Evolutionary conservation across 2,888 invertebrate genomes (phyloP), one percentile per base, ranked within the genome.

Genomic region (Rhamnusium bicolor): DNA sequence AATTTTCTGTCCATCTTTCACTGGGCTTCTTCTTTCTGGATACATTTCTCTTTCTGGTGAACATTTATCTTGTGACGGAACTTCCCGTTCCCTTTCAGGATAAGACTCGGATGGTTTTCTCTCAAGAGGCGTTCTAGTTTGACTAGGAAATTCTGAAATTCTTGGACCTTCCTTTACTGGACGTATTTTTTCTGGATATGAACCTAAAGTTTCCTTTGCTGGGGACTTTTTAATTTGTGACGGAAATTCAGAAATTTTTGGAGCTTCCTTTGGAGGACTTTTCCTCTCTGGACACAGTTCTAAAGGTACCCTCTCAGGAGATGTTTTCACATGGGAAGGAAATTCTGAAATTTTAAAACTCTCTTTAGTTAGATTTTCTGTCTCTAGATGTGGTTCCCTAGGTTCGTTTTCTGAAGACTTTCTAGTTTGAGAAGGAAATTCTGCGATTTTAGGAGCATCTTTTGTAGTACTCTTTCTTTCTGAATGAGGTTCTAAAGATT

Each of bases 241-340:
- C 6, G 84, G 82, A 70, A 81, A 82, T 70, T 84, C 82, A 10
- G 71, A 68, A 51, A 81, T 69, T 58, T 62, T 66, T 16, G 79
- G 78, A 7, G 53, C 66, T 18, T 66, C 53, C 72, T 76, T 80
- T 12, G 63, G 14, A 18, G 76, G 75, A 16, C 60, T 76, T 16
- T 71, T 51, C 54, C 67, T 80, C 56, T 79, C 74, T 2, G 81
- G 79, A 32, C 80, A 77, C 24, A 76, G 67, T 66, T 73, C 74
- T 8, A 77, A 61, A 5, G 80, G 67, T 73, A 79, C 75, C 61
- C 74, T 80, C 72, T 77, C 79, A n/a, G 83, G 81, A 16, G 78
- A 77, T 67, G 75, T 83, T 76, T 81, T 80, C 46, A 78, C 71
- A 65, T 83, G 85, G 8, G 82, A 78, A 29, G 81, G 80, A 71